phyloP scores from a whole-genome alignment of 1,140 invertebrate species.

The Anagrus nilaparvatae region DNA sequence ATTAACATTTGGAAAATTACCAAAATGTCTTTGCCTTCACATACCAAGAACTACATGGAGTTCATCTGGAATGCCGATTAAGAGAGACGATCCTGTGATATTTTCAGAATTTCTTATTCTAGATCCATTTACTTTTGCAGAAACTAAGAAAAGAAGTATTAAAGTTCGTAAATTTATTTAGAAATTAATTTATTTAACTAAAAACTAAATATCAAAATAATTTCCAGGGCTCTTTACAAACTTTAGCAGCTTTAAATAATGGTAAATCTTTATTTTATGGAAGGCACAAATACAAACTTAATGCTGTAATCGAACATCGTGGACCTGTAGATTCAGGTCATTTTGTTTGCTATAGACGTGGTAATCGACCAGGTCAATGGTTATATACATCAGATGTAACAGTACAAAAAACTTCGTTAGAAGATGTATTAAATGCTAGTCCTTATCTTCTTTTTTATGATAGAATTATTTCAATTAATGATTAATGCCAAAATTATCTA shows the following conservation, averaged over 20 bases:
- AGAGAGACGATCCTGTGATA: constrained; percentile 74
- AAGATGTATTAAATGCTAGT: constrained; percentile 35
- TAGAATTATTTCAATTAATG: constrained; percentile 16
- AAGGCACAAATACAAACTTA: constrained; percentile 56
- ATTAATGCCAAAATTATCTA: no score
- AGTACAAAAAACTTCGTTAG: constrained; percentile 32
- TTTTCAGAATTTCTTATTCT: constrained; percentile 77
- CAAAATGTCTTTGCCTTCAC: constrained; percentile 75
- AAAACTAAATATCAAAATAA: constrained; percentile 11
- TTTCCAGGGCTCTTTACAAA: constrained; percentile 25
- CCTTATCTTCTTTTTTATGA: constrained; percentile 40
- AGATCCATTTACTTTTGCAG: constrained; percentile 64
- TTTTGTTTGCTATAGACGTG: constrained; percentile 82
- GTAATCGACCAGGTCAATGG: constrained; percentile 38
- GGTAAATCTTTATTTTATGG: constrained; percentile 19
- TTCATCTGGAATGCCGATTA: constrained; percentile 59
- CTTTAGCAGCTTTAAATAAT: constrained; percentile 21
- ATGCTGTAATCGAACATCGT: constrained; percentile 80
- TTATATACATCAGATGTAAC: constrained; percentile 37
- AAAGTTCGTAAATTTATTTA: constrained; percentile 22
- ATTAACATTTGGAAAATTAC: constrained; percentile 80
- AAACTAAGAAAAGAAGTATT: constrained; percentile 36
- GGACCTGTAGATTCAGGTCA: constrained; percentile 80
- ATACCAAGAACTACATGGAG: constrained; percentile 78
- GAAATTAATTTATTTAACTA: no score